phyloP scores from a whole-genome alignment of 2,113 vertebrate genomes.

The Theristicus caerulescens region DNA sequence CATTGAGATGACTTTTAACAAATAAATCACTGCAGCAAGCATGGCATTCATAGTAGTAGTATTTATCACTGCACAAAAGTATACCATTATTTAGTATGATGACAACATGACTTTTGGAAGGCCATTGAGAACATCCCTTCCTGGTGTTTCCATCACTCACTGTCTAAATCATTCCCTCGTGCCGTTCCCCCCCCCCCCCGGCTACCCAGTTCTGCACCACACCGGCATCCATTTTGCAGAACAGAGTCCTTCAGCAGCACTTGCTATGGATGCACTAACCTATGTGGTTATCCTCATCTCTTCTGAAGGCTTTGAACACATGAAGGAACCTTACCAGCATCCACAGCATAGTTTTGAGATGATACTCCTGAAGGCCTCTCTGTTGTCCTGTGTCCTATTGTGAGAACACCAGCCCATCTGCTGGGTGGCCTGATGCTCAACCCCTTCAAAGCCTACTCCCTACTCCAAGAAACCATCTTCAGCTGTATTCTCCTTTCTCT shows the following conservation, averaged over 20 bases:
- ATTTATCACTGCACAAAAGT: neutral
- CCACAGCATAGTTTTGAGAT: neutral
- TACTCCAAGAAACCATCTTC: neutral
- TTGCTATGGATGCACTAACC: neutral
- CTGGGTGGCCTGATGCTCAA: neutral
- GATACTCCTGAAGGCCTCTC: neutral
- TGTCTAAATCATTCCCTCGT: neutral
- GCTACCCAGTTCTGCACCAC: neutral
- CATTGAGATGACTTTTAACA: neutral
- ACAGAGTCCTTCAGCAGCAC: neutral
- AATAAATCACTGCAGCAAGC: neutral
- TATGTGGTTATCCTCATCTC: neutral
- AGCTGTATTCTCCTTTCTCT: neutral
- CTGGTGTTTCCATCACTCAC: neutral
- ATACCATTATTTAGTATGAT: neutral
- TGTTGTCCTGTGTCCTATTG: neutral
- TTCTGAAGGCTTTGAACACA: neutral
- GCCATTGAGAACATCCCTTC: neutral
- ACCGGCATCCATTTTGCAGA: neutral
- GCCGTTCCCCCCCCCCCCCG: rapidly evolving
- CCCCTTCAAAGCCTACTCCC: neutral
- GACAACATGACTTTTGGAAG: neutral
- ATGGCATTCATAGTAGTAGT: neutral
- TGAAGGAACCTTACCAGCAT: neutral
- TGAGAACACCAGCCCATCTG: neutral